Evolutionary conservation across 2,797 vertebrate species (phyloP).

Genomic region (Threskiornis aethiopicus): DNA sequence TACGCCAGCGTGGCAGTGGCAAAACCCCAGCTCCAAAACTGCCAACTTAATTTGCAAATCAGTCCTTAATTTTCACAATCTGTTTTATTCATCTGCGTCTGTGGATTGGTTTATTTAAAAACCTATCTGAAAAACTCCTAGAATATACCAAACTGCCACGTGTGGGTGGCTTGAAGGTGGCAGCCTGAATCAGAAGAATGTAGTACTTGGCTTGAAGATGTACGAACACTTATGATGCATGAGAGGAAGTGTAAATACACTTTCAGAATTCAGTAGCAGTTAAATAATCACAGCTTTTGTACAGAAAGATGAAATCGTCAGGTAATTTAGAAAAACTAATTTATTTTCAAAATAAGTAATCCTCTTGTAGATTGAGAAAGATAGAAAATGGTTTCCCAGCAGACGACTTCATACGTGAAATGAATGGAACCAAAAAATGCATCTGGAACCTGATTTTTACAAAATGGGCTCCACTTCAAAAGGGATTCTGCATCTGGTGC

Average conservation of each 20-base stretch:
- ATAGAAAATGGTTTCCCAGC: background rate
- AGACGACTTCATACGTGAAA: background rate
- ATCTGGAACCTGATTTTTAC: background rate
- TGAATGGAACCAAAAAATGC: background rate
- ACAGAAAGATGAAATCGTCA: background rate
- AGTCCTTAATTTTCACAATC: background rate
- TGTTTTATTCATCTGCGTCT: background rate
- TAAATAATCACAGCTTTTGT: slow-evolving; percentile 38
- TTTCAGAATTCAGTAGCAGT: background rate
- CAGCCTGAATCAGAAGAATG: background rate
- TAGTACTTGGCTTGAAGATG: background rate
- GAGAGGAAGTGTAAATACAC: background rate
- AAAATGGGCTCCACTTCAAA: background rate
- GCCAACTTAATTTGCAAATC: background rate
- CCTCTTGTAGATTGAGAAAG: background rate
- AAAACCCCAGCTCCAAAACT: background rate
- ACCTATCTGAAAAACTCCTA: background rate
- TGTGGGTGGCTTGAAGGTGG: background rate
- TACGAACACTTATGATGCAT: background rate
- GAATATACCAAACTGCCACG: background rate
- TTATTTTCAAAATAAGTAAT: slow-evolving; percentile 10
- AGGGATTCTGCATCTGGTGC: background rate
- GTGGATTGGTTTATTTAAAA: background rate
- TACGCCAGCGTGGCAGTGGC: background rate
- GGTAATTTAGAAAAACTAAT: slow-evolving; percentile 14